These are phyloP conservation scores for Pomatorhinus ruficollis DNA, from an alignment of 2,113 vertebrate species.

Conservation along the genomic window DNA sequence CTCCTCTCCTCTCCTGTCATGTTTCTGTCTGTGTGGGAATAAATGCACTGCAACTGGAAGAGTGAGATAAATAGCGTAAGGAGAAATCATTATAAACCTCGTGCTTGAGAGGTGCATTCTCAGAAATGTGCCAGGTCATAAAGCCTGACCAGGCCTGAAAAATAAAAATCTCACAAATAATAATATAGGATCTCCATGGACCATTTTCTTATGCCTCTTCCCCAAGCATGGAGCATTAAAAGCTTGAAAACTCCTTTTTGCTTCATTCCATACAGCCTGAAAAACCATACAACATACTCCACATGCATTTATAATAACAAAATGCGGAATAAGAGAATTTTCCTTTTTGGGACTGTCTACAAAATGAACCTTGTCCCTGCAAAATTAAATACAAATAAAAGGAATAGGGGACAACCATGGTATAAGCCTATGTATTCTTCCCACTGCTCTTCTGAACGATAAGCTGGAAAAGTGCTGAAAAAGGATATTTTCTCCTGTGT, in stretches of 20 bases:
- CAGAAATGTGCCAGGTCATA: conserved; percentile 23
- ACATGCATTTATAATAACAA: conserved; percentile 10
- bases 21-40: conserved; percentile 40
- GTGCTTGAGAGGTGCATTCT: conserved; percentile 24
- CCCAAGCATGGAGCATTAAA: conserved; percentile 44
- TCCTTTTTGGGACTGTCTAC: neutral
- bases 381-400: conserved; percentile 40
- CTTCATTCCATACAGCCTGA: conserved; percentile 33
- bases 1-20: conserved; percentile 50
- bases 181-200: conserved; percentile 50
- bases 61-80: conserved; percentile 61
- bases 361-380: conserved; percentile 11
- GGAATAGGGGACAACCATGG: neutral
- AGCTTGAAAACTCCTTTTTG: conserved; percentile 51
- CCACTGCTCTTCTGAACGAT: neutral
- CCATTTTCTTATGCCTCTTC: conserved; percentile 56
- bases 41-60: conserved; percentile 64
- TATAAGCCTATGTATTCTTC: neutral
- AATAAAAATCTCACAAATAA: conserved; percentile 58
- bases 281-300: conserved; percentile 11
- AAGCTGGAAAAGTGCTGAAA: neutral
- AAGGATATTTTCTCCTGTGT: neutral
- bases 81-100: conserved; percentile 64
- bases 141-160: conserved; percentile 58
- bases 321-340: conserved; percentile 8